Evolutionary conservation across 2,888 invertebrate genomes (phyloP).

Genomic region (Nineta flava): DNA sequence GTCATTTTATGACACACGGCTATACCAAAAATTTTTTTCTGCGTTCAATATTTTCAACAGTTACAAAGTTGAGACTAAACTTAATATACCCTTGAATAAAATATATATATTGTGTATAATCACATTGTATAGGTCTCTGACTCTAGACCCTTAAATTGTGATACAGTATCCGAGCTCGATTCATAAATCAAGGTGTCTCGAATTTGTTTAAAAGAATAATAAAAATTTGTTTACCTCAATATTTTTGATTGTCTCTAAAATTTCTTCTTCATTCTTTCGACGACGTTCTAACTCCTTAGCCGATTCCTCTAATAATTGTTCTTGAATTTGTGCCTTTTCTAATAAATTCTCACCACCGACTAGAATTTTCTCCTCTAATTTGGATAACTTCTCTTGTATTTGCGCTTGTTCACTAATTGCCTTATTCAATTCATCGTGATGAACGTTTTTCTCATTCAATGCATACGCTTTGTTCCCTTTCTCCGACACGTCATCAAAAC

Average conservation of each 20-base stretch:
- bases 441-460: neutral
- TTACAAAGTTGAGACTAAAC: no score
- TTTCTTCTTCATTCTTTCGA: neutral
- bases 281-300: constrained; percentile 60
- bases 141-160: no score
- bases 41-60: no score
- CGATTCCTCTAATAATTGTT: constrained; percentile 73
- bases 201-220: neutral
- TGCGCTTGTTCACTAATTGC: constrained; percentile 59
- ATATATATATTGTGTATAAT: no score
- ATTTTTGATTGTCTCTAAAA: constrained; percentile 2
- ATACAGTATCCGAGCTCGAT: no score
- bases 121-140: no score
- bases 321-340: constrained; percentile 92
- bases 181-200: no score
- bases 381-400: constrained; percentile 68
- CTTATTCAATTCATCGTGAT: constrained; percentile 1
- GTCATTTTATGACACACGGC: no score
- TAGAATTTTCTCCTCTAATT: constrained; percentile 87
- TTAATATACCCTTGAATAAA: no score
- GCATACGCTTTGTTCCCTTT: neutral
- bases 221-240: no score
- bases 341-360: constrained; percentile 96
- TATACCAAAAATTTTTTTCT: no score
- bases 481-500: neutral